These are phyloP conservation scores for Pampus argenteus DNA, from an alignment of 2,797 vertebrate species.

Conservation along the genomic window DNA sequence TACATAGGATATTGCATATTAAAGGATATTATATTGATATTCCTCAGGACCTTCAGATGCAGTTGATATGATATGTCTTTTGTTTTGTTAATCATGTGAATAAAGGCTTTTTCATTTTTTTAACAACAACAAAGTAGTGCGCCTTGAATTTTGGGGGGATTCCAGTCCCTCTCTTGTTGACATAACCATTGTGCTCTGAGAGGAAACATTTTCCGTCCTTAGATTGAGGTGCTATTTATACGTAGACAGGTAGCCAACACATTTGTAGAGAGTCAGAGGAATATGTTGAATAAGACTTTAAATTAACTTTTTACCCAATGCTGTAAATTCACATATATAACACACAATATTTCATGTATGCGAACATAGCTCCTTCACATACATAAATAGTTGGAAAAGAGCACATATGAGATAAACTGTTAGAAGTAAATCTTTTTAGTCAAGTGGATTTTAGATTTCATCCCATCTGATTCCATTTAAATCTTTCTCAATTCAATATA, in stretches of 20 bases:
- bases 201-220: conserved; percentile 53
- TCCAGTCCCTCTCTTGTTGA: conserved; percentile 52
- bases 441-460: conserved; percentile 33
- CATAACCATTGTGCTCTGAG: conserved; percentile 54
- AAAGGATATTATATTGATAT: too few species aligned
- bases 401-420: conserved; percentile 5
- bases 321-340: background rate
- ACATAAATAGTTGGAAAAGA: background rate
- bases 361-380: too few species aligned
- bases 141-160: conserved; percentile 52
- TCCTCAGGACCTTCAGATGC: conserved; percentile 13
- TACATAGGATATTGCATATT: background rate
- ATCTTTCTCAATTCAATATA: conserved; percentile 48
- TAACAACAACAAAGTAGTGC: conserved; percentile 8
- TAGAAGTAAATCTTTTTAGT: conserved; percentile 31
- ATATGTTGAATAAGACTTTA: conserved; percentile 5
- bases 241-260: conserved; percentile 29
- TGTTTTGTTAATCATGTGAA: conserved; percentile 2
- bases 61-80: conserved; percentile 10
- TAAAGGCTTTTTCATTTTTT: background rate
- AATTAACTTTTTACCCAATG: too few species aligned
- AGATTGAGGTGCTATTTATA: conserved; percentile 58
- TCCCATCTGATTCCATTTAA: conserved; percentile 45
- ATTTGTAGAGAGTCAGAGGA: background rate
- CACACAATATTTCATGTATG: background rate